These are phyloP conservation scores for Drosophila antonietae DNA, from an alignment of 2,888 invertebrate genomes.

Conservation along the genomic window DNA sequence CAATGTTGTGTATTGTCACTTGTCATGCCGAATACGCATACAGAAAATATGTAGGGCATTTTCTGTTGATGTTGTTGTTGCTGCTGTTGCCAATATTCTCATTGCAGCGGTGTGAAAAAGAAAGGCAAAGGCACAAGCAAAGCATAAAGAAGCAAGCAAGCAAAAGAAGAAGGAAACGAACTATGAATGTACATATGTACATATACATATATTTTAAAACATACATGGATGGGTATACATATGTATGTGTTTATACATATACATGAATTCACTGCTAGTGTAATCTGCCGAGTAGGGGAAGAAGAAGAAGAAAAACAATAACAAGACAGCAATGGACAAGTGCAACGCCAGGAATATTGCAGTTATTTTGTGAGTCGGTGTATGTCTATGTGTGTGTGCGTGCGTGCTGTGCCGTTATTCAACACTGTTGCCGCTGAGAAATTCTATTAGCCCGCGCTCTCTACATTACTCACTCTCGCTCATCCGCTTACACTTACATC, in stretches of 20 bases:
- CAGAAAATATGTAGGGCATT: slow-evolving; percentile 74
- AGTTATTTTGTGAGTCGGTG: slow-evolving; percentile 10
- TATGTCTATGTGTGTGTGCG: background rate
- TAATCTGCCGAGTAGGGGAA: slow-evolving; percentile 32
- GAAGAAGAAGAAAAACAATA: slow-evolving; percentile 30
- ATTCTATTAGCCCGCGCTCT: slow-evolving; percentile 36
- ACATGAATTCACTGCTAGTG: slow-evolving; percentile 33
- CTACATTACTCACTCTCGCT: slow-evolving; percentile 19
- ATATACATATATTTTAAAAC: background rate
- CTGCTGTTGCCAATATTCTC: slow-evolving; percentile 66
- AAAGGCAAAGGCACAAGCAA: slow-evolving; percentile 57
- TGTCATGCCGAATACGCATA: slow-evolving; percentile 57
- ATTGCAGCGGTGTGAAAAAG: slow-evolving; percentile 67
- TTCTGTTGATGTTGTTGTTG: slow-evolving; percentile 41
- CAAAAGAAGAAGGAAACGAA: slow-evolving; percentile 63
- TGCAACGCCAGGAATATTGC: slow-evolving; percentile 54
- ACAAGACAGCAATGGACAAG: slow-evolving; percentile 40
- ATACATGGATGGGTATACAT: slow-evolving; percentile 10
- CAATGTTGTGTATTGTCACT: background rate
- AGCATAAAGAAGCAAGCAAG: slow-evolving; percentile 60
- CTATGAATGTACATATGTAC: slow-evolving; percentile 60
- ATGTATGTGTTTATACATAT: background rate
- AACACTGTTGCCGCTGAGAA: slow-evolving; percentile 40
- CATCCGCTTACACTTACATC: slow-evolving; percentile 70
- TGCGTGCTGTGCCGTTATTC: slow-evolving; percentile 25